Percentiles rank a stretch among this genome's conserved stretches.
Evolutionary conservation across 1,140 invertebrate genomes (phyloP).

Genomic region (Diprion similis): DNA sequence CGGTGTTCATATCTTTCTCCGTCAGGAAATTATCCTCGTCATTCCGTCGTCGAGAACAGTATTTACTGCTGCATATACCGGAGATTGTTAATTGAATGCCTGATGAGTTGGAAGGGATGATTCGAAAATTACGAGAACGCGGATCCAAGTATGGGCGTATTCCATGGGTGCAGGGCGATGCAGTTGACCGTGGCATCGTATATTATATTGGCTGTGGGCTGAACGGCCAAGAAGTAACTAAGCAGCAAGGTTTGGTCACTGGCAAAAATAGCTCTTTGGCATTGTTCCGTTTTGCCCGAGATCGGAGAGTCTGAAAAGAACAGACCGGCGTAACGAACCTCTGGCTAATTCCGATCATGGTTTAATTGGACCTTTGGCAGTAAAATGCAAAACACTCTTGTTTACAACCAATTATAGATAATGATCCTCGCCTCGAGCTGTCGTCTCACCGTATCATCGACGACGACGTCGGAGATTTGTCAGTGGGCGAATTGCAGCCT

Average conservation of each 20-base stretch:
- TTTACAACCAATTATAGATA: neutral
- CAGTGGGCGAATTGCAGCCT: neutral
- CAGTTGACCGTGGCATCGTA: slow-evolving; percentile 42
- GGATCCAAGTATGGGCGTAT: too few relatives aligned
- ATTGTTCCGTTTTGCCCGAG: slow-evolving; percentile 52
- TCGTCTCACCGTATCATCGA: neutral
- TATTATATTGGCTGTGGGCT: slow-evolving; percentile 2
- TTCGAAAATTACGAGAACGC: too few relatives aligned
- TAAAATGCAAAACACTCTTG: slow-evolving; percentile 5
- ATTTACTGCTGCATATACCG: too few relatives aligned
- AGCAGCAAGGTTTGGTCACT: slow-evolving; percentile 41
- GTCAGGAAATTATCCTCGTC: too few relatives aligned
- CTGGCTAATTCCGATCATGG: neutral
- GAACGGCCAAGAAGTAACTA: neutral
- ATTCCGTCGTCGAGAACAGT: too few relatives aligned
- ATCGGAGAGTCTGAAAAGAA: slow-evolving; percentile 1
- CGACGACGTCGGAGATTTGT: neutral
- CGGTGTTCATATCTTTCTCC: too few relatives aligned
- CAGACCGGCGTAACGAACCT: neutral
- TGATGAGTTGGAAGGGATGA: too few relatives aligned
- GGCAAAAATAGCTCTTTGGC: slow-evolving; percentile 50
- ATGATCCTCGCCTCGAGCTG: too few relatives aligned
- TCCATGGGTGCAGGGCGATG: neutral
- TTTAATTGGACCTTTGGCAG: neutral
- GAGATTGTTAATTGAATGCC: too few relatives aligned